These are phyloP conservation scores for Fulica atra DNA, from an alignment of 2,113 vertebrate species.

Conservation along the genomic window DNA sequence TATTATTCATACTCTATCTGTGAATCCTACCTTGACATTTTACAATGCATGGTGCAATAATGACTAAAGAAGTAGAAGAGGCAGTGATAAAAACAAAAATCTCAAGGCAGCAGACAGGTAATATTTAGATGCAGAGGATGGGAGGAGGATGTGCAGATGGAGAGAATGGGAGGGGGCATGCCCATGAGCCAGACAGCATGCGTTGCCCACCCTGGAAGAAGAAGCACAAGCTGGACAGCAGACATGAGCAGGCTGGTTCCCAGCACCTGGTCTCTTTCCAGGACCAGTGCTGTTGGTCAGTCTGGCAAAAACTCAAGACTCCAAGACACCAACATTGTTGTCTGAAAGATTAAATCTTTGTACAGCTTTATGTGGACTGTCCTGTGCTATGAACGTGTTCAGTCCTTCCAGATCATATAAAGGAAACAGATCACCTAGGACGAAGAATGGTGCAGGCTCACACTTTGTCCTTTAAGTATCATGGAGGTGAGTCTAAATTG, in stretches of 20 bases:
- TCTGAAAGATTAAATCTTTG: neutral
- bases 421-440: neutral
- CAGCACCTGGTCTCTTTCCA: neutral
- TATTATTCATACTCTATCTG: neutral
- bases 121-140: neutral
- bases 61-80: neutral
- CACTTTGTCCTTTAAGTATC: neutral
- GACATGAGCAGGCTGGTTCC: neutral
- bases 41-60: neutral
- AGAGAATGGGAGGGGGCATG: neutral
- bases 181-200: neutral
- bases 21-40: neutral
- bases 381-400: neutral
- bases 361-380: neutral
- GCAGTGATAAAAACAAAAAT: neutral
- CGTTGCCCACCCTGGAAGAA: neutral
- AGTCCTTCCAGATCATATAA: neutral
- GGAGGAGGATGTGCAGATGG: neutral
- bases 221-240: neutral
- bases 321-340: neutral
- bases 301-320: neutral
- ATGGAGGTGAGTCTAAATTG: neutral
- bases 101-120: neutral
- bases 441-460: neutral
- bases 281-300: neutral